Evolutionary conservation across 2,113 vertebrate species (phyloP).

Genomic region (Serranochromis macrocephalus): DNA sequence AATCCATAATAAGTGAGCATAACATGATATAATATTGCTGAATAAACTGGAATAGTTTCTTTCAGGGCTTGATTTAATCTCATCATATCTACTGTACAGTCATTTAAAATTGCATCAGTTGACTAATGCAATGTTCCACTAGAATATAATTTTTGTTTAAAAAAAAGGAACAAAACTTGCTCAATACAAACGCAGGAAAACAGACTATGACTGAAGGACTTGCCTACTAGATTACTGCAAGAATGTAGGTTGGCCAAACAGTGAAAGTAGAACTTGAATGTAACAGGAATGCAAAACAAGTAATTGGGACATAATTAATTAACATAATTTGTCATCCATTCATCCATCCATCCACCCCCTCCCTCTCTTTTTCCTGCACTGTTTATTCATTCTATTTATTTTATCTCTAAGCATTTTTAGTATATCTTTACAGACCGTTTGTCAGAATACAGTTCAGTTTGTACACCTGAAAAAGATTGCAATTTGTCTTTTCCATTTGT

Average conservation of each 20-base stretch:
- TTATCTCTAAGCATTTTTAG: neutral
- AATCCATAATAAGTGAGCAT: neutral
- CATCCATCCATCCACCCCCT: accelerated
- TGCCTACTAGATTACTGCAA: neutral
- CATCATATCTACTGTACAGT: neutral
- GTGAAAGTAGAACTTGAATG: neutral
- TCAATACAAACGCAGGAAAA: neutral
- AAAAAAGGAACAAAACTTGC: neutral
- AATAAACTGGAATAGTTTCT: neutral
- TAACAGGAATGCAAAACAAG: neutral
- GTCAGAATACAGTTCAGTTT: neutral
- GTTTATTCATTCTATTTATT: neutral
- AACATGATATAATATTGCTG: neutral
- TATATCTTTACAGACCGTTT: neutral
- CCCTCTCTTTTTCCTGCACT: neutral
- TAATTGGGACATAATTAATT: neutral
- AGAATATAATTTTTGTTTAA: neutral
- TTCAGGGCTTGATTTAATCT: neutral
- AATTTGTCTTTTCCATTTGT: neutral
- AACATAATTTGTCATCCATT: neutral
- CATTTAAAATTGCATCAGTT: neutral
- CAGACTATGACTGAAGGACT: neutral
- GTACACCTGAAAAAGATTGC: neutral
- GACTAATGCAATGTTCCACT: neutral
- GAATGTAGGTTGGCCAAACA: neutral